Base-by-base conservation (phyloP, 2,113 vertebrate genomes). In the Malurus elegans region DNA sequence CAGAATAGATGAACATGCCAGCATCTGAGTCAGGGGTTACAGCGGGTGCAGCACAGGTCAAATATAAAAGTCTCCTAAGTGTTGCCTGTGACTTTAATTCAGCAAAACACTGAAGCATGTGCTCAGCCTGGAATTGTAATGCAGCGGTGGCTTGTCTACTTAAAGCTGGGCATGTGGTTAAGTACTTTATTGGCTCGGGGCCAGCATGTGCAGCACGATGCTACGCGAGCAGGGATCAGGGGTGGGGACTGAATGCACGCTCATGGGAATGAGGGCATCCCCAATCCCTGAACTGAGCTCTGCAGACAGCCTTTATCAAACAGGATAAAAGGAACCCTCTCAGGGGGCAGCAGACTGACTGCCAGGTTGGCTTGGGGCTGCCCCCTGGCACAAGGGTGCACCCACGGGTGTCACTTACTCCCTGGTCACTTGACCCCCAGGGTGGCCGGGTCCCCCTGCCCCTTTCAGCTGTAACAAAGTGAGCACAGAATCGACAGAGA, bases 151-250 rank as follows among this genome's bases (percentile, higher is more conserved):
- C 61, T 94, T 75, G 62, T 92, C 83, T 70, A 1, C 78, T 90
- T 76, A 54, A 28, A 50, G 24, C 32, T 62, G 79, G 71, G 71
- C 82, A 74, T 94, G 88, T 78, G 85, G 66, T 83, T 90, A 93
- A 94, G 87, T 45, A 90, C 67, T 93, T 51, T 44, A 29, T 9
- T 90, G 95, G 94, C 91, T 57, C 0, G 0, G 83, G 56, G 71
- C 90, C 88, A 92, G 79, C 15, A 13, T 8, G 13, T 58, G 4
- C 8, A 44, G 57, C 13, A 4, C 1, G 71, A 65, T 73, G 61
- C 51, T 86, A 21, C 40, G 6, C 19, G 70, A 79, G 3, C 53
- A 72, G 76, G 2, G 17, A 61, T 14, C 36, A 42, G 61, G 66
- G 47, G 36, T 1, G 6, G 29, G 61, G 60, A 10, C 38, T 28